Percentiles rank a stretch among this genome's conserved stretches.
Evolutionary conservation across 1,140 invertebrate genomes (phyloP).

Genomic region (Anadara kagoshimensis): DNA sequence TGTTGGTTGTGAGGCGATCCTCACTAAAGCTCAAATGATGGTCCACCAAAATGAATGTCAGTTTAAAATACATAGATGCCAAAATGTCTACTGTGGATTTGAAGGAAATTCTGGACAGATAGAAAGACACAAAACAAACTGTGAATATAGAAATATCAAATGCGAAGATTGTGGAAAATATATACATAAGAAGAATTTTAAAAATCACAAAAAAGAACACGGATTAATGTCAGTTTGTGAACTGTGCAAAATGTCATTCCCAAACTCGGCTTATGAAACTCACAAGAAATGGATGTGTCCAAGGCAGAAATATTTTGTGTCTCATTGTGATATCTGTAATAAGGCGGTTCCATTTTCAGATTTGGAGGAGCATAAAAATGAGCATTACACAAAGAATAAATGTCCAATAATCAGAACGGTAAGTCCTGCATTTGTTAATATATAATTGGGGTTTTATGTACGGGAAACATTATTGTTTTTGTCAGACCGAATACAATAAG

Average conservation of each 20-base stretch:
- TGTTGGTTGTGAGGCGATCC: neutral
- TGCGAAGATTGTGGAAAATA: slow-evolving; percentile 11
- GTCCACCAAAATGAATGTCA: neutral
- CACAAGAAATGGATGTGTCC: slow-evolving; percentile 5
- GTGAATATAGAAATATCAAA: neutral
- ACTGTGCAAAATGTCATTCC: neutral
- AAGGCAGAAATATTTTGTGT: neutral
- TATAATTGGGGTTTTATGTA: too few relatives aligned
- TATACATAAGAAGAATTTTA: neutral
- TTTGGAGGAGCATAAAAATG: too few relatives aligned
- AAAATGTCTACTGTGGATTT: neutral
- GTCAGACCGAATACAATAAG: too few relatives aligned
- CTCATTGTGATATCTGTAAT: neutral
- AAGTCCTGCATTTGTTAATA: too few relatives aligned
- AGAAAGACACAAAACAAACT: neutral
- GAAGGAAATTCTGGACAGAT: neutral
- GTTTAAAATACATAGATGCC: neutral
- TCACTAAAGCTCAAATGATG: neutral
- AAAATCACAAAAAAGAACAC: neutral
- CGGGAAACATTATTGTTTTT: too few relatives aligned
- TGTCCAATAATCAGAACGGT: too few relatives aligned
- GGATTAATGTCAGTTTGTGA: neutral
- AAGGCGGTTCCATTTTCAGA: neutral
- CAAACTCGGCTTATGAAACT: neutral
- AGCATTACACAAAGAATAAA: too few relatives aligned